A percentile compares a stretch with the other conserved stretches of the same genome.
Conservation (phyloP, 2,888 invertebrate genomes). For the Vanessa cardui region DNA sequence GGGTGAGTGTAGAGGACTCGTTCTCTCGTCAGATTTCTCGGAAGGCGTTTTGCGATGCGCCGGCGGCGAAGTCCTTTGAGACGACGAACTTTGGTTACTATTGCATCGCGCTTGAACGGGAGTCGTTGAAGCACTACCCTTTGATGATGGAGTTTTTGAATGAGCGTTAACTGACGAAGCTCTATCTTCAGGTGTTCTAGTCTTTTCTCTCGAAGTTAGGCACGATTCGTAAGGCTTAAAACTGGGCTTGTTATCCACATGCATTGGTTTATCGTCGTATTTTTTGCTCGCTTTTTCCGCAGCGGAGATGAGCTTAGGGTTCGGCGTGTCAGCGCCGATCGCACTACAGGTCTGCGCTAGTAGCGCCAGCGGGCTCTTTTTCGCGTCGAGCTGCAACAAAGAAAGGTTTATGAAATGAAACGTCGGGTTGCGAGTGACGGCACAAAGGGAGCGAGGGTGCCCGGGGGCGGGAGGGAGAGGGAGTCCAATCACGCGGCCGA, state of each 20-base stretch:
- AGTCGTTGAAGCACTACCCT: conserved; percentile 77
- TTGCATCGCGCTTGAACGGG: conserved; percentile 85
- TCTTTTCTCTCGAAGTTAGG: conserved; percentile 84
- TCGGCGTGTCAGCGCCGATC: conserved; percentile 94
- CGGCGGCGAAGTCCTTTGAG: conserved; percentile 85
- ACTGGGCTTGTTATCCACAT: conserved; percentile 83
- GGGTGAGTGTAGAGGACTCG: conserved; percentile 74
- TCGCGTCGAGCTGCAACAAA: conserved; percentile 96
- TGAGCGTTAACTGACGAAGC: conserved; percentile 76
- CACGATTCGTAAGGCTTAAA: conserved; percentile 91
- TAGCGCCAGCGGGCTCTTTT: conserved; percentile 97
- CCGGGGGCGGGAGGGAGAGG: conserved; percentile 58
- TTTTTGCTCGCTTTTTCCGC: conserved; percentile 88
- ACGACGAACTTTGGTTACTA: conserved; percentile 90
- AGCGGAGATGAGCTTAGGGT: conserved; percentile 88
- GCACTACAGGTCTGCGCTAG: conserved; percentile 98
- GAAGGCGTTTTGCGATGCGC: conserved; percentile 83
- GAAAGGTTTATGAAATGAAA: conserved; percentile 79
- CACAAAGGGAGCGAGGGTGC: conserved; percentile 75
- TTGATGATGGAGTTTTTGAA: conserved; percentile 83
- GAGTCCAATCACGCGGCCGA: conserved; percentile 82
- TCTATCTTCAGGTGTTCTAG: conserved; percentile 86
- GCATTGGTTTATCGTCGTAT: conserved; percentile 85
- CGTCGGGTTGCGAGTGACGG: conserved; percentile 79
- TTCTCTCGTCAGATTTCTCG: conserved; percentile 76